phyloP scores from a whole-genome alignment of 2,797 vertebrate genomes.

The Centroberyx gerrardi region DNA sequence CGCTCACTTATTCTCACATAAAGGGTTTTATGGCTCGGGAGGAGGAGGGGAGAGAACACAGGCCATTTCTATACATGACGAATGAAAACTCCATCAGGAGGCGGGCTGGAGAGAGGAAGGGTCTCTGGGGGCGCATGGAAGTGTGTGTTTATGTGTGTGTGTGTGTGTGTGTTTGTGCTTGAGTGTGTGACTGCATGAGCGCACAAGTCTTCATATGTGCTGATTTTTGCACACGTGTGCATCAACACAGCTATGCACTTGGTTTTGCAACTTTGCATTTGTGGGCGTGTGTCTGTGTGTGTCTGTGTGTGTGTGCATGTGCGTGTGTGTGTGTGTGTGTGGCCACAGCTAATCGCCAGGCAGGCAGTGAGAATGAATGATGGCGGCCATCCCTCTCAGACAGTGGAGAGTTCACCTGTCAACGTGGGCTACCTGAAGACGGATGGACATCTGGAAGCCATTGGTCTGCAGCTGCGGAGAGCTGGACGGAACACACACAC shows the following conservation, averaged over 20 bases:
- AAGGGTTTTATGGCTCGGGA: constrained; percentile 66
- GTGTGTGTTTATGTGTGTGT: constrained; percentile 37
- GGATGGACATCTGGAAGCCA: constrained; percentile 84
- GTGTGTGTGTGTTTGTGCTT: constrained; percentile 13
- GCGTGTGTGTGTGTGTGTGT: constrained; percentile 52
- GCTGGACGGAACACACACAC: constrained; percentile 38
- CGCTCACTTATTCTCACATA: constrained; percentile 82
- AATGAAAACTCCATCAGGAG: constrained; percentile 63
- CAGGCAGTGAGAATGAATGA: constrained; percentile 72
- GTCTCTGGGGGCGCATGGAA: background rate
- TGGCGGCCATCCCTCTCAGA: constrained; percentile 65
- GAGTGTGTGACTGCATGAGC: constrained; percentile 4
- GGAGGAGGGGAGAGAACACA: constrained; percentile 21
- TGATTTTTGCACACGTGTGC: constrained; percentile 31
- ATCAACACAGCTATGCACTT: constrained; percentile 13
- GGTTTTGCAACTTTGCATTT: constrained; percentile 34
- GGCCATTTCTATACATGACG: constrained; percentile 53
- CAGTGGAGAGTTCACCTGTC: constrained; percentile 83
- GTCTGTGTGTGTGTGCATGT: constrained; percentile 30
- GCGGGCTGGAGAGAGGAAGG: background rate
- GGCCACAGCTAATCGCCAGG: constrained; percentile 62
- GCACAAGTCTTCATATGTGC: constrained; percentile 23
- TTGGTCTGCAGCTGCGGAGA: constrained; percentile 71
- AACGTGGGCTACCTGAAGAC: constrained; percentile 80
- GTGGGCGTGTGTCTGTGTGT: constrained; percentile 11